A percentile compares a stretch with the other conserved stretches of the same genome.
These are phyloP conservation scores for Leptopilina syphax DNA, from an alignment of 2,888 invertebrate genomes.

Conservation along the genomic window DNA sequence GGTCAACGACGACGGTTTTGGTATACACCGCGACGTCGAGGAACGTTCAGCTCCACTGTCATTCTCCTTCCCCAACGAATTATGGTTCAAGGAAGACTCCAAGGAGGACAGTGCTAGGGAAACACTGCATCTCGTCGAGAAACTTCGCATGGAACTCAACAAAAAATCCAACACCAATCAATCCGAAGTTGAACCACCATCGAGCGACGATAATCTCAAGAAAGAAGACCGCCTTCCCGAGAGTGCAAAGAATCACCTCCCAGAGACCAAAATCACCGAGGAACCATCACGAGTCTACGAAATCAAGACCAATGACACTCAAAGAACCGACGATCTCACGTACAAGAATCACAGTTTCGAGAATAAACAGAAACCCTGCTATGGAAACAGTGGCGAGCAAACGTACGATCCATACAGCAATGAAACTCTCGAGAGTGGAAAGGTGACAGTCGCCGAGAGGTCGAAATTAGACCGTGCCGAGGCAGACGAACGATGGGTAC, in stretches of 20 bases:
- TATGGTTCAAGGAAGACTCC: conserved; percentile 86
- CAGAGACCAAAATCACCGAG: conserved; percentile 49
- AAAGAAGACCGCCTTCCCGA: conserved; percentile 61
- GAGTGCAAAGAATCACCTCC: conserved; percentile 47
- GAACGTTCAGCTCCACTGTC: conserved; percentile 80
- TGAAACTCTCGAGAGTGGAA: conserved; percentile 73
- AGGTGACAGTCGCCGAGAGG: conserved; percentile 72
- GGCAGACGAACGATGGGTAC: conserved; percentile 82
- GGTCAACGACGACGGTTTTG: conserved; percentile 82
- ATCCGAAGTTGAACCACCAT: conserved; percentile 76
- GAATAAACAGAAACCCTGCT: conserved; percentile 70
- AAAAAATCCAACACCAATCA: conserved; percentile 82
- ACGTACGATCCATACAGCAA: conserved; percentile 67
- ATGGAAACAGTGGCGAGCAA: conserved; percentile 66
- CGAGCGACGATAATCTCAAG: conserved; percentile 71
- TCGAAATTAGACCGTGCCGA: conserved; percentile 77
- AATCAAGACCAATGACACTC: conserved; percentile 49
- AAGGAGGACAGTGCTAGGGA: conserved; percentile 91
- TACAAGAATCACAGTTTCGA: conserved; percentile 58
- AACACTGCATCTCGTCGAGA: conserved; percentile 90
- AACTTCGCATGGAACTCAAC: conserved; percentile 85
- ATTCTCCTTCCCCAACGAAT: conserved; percentile 83
- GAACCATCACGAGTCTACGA: conserved; percentile 35
- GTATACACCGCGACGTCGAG: conserved; percentile 80
- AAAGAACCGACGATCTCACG: conserved; percentile 36